A percentile compares a stretch with the other conserved stretches of the same genome.
Conservation (phyloP, 2,797 vertebrate species). For the Pogoniulus pusillus region DNA sequence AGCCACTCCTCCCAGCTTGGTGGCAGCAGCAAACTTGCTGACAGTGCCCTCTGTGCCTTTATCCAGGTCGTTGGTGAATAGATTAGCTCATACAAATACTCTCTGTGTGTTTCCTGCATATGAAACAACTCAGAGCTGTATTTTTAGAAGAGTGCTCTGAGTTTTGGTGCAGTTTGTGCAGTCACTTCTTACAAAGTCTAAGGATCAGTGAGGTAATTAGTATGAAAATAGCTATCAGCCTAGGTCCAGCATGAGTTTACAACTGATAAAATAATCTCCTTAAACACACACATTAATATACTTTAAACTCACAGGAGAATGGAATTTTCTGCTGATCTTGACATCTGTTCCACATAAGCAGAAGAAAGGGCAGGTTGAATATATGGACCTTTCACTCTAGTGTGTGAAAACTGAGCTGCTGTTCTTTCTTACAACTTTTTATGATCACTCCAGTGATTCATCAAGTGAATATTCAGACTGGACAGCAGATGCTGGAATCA, state of each 20-base stretch:
- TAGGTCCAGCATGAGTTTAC: not conserved
- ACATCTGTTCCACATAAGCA: not conserved
- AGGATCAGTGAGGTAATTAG: not conserved
- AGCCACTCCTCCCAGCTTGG: too few relatives aligned
- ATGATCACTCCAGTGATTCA: conserved; percentile 83
- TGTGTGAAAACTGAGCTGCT: not conserved
- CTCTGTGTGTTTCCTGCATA: not conserved
- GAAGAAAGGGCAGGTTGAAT: not conserved
- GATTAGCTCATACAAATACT: not conserved
- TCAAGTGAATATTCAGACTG: conserved; percentile 99
- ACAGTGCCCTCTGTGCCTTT: too few relatives aligned
- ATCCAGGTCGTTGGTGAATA: too few relatives aligned
- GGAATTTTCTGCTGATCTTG: not conserved
- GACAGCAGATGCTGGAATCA: conserved; percentile 98
- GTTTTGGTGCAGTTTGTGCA: not conserved
- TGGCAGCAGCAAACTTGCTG: too few relatives aligned
- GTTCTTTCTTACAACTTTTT: conserved; percentile 7
- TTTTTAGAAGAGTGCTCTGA: not conserved
- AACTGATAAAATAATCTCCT: not conserved
- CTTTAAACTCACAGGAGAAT: not conserved
- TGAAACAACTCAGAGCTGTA: not conserved
- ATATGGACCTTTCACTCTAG: not conserved
- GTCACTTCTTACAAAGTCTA: not conserved
- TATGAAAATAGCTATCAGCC: not conserved
- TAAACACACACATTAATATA: not conserved